phyloP scores from a whole-genome alignment of 2,797 vertebrate species.

The Xenentodon cancila region DNA sequence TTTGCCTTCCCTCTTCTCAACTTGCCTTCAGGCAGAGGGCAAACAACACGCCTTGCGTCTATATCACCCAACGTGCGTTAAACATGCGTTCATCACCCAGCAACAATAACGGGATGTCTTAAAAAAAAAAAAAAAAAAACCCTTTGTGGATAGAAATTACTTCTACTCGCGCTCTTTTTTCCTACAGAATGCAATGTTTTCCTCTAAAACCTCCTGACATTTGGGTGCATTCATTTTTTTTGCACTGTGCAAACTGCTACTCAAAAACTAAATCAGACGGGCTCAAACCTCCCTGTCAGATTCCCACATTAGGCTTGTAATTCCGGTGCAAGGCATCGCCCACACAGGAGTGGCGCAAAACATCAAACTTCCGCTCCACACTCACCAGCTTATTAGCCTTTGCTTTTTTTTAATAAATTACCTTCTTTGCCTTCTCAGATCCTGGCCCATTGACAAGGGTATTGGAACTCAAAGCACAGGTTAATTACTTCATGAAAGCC shows the following conservation, averaged over 20 bases:
- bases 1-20: too few relatives aligned
- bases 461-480: constrained; percentile 30
- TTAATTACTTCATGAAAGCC: constrained; percentile 68
- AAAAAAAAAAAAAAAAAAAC: too few relatives aligned
- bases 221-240: too few relatives aligned
- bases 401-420: constrained; percentile 9
- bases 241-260: background rate
- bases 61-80: too few relatives aligned
- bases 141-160: too few relatives aligned
- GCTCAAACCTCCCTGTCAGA: constrained; percentile 33
- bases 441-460: constrained; percentile 28
- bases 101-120: too few relatives aligned
- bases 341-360: constrained; percentile 13
- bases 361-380: constrained; percentile 40
- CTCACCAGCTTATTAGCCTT: constrained; percentile 38
- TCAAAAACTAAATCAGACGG: constrained; percentile 8
- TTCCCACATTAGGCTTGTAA: constrained; percentile 26
- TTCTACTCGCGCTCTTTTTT: too few relatives aligned
- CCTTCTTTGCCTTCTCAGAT: constrained; percentile 15
- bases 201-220: too few relatives aligned
- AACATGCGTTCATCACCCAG: too few relatives aligned
- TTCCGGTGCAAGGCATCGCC: constrained; percentile 16
- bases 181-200: too few relatives aligned
- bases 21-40: too few relatives aligned
- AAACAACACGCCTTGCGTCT: too few relatives aligned